Percentiles rank a stretch among this genome's conserved stretches.
Evolutionary conservation across 1,140 invertebrate genomes (phyloP).

Genomic region (Yoshiicerus persimilis): DNA sequence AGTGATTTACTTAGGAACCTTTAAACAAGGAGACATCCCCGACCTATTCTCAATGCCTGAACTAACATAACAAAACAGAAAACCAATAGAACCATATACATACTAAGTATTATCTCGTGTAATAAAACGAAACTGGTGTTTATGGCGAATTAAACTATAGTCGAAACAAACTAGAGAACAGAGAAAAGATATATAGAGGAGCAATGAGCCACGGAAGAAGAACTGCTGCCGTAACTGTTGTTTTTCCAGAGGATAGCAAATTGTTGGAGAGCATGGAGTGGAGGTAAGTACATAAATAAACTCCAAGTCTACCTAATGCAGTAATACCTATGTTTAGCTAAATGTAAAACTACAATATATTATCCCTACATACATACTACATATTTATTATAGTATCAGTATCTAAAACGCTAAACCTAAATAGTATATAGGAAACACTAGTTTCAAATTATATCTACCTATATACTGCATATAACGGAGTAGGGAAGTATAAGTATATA

Average conservation of each 20-base stretch:
- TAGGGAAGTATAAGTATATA: background rate
- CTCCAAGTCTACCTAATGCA: background rate
- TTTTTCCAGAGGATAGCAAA: background rate
- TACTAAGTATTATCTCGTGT: background rate
- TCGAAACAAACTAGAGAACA: background rate
- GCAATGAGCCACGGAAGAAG: background rate
- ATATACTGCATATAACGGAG: no score
- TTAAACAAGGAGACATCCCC: background rate
- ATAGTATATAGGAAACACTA: no score
- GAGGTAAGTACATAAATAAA: constrained; percentile 2
- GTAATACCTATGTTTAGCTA: background rate
- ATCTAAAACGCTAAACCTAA: no score
- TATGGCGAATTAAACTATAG: background rate
- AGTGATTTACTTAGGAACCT: background rate
- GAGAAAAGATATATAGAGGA: background rate
- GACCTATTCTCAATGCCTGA: no score
- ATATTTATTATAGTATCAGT: no score
- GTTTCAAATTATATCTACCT: no score
- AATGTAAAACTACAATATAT: background rate
- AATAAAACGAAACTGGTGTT: background rate
- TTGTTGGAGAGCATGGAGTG: constrained; percentile 17
- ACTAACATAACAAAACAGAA: background rate
- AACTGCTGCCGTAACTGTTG: background rate
- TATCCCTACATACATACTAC: background rate
- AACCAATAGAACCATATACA: background rate